A percentile compares a stretch with the other conserved stretches of the same genome.
These are phyloP conservation scores for Hippocampus comes DNA, from an alignment of 2,113 vertebrate species.

Conservation along the genomic window DNA sequence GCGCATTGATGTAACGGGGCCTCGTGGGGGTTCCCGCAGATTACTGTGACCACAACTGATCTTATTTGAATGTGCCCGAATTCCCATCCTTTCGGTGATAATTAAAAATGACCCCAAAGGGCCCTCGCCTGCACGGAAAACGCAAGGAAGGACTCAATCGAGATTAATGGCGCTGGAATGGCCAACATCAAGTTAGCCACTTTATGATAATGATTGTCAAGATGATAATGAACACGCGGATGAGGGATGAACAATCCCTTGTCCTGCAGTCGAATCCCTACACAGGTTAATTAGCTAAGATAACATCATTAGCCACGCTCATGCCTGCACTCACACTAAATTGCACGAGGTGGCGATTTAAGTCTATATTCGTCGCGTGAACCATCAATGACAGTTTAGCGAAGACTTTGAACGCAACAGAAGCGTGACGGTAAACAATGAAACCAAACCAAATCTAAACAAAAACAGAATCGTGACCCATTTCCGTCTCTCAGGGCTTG, in stretches of 20 bases:
- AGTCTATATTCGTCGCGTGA: slow-evolving; percentile 76
- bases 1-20: slow-evolving; percentile 28
- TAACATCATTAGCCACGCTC: slow-evolving; percentile 81
- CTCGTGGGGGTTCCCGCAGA: slow-evolving; percentile 46
- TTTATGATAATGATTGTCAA: slow-evolving; percentile 74
- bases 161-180: slow-evolving; percentile 69
- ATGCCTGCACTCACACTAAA: slow-evolving; percentile 75
- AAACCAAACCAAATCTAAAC: too few relatives aligned
- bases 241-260: slow-evolving; percentile 75
- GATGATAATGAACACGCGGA: slow-evolving; percentile 77
- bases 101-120: slow-evolving; percentile 74
- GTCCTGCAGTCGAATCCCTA: slow-evolving; percentile 74
- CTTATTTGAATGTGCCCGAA: slow-evolving; percentile 49
- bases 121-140: slow-evolving; percentile 31
- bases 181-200: slow-evolving; percentile 71
- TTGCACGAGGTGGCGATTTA: slow-evolving; percentile 74
- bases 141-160: slow-evolving; percentile 56
- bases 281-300: slow-evolving; percentile 83
- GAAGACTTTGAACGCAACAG: slow-evolving; percentile 45
- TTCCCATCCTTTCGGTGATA: slow-evolving; percentile 62
- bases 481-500: too few relatives aligned
- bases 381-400: slow-evolving; percentile 67
- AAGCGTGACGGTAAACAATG: too few relatives aligned
- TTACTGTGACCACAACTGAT: slow-evolving; percentile 65
- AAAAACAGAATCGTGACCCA: too few relatives aligned